Percentiles rank a stretch among this genome's conserved stretches.
Conservation (phyloP, 1,140 invertebrate genomes). For the Rhynchophorus ferrugineus region DNA sequence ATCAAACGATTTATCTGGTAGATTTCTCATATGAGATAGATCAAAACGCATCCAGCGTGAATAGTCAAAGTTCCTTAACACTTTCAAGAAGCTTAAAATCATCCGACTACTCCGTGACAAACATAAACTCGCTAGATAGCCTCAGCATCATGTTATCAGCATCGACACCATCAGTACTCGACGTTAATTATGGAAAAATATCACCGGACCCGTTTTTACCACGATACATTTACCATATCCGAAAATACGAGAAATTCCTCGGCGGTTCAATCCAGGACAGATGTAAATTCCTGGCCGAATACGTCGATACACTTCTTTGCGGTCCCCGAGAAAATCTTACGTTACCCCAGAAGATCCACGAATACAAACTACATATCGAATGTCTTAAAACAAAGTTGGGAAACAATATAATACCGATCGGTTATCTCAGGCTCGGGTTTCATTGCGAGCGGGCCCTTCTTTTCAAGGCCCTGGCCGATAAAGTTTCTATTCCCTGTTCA, state of each 20-base stretch:
- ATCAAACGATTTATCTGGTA: constrained; percentile 32
- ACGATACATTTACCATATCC: constrained; percentile 22
- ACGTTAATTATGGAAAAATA: constrained; percentile 24
- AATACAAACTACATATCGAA: constrained; percentile 30
- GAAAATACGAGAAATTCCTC: constrained; percentile 16
- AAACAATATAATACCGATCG: constrained; percentile 35
- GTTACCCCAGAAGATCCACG: constrained; percentile 28
- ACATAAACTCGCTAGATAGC: background rate
- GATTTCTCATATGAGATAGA: constrained; percentile 25
- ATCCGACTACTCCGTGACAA: background rate
- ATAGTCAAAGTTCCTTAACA: constrained; percentile 4
- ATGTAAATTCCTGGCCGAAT: constrained; percentile 29
- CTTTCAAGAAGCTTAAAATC: constrained; percentile 3
- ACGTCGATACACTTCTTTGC: constrained; percentile 28
- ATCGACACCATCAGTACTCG: constrained; percentile 7
- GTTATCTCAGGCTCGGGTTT: constrained; percentile 32
- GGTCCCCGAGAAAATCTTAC: constrained; percentile 22
- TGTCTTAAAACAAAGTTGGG: constrained; percentile 31
- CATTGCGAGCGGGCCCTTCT: constrained; percentile 33
- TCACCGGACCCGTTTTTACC: constrained; percentile 32
- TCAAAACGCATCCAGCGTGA: background rate
- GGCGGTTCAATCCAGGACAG: constrained; percentile 15
- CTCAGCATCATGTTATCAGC: background rate
- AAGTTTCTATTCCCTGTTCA: constrained; percentile 28
- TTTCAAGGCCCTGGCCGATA: constrained; percentile 35